Conservation (phyloP, 1,140 invertebrate genomes). For the Magallana angulata region DNA sequence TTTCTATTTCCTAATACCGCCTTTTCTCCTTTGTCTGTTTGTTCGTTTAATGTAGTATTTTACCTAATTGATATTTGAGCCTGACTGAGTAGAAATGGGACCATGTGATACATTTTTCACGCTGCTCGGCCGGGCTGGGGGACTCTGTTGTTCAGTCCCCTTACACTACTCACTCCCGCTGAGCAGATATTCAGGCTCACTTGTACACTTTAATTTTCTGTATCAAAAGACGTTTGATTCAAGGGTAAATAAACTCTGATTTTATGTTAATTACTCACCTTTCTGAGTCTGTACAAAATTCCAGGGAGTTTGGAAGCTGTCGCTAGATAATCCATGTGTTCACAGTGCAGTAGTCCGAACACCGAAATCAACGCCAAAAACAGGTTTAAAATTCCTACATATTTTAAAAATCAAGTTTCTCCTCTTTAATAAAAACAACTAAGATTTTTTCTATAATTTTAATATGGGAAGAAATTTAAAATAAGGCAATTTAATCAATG, state of each 20-base stretch:
- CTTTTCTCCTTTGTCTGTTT: not conserved
- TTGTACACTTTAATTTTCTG: not conserved
- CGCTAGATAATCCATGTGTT: conserved; percentile 4
- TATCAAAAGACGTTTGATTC: not conserved
- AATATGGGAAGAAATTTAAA: not conserved
- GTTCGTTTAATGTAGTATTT: conserved; percentile 23
- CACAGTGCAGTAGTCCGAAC: not conserved
- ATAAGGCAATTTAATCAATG: not conserved
- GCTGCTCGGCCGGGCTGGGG: not conserved
- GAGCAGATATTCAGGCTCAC: not conserved
- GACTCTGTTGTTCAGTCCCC: not conserved
- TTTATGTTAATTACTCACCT: not conserved
- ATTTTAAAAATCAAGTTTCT: not conserved
- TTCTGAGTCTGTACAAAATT: not conserved
- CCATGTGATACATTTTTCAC: not conserved
- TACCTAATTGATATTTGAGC: conserved; percentile 8
- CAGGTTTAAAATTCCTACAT: too few relatives aligned
- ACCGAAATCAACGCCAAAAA: too few relatives aligned
- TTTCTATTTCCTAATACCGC: not conserved
- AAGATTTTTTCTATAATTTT: not conserved
- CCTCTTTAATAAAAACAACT: not conserved
- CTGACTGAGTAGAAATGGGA: not conserved
- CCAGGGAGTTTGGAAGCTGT: not conserved
- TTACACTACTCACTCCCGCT: not conserved
- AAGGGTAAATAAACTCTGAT: not conserved